Evolutionary conservation across 2,888 invertebrate genomes (phyloP).

Genomic region (Macaria notata): DNA sequence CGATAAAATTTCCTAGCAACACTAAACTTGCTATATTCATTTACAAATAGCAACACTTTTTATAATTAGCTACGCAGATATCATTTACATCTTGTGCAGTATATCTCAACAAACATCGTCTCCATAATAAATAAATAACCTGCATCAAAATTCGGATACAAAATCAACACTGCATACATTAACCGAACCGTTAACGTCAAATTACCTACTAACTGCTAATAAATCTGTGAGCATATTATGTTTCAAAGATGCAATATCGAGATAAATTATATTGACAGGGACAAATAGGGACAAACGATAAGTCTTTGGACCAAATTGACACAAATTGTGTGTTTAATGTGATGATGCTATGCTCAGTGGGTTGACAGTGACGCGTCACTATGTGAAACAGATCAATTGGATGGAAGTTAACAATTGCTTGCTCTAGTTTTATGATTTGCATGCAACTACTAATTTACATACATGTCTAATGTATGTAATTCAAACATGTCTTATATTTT

Average conservation of each 20-base stretch:
- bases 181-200: slow-evolving; percentile 20
- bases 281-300: slow-evolving; percentile 23
- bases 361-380: slow-evolving; percentile 7
- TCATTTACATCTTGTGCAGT: too few relatives aligned
- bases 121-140: background rate
- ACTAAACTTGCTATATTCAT: too few relatives aligned
- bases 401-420: background rate
- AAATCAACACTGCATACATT: slow-evolving; percentile 23
- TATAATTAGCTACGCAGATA: too few relatives aligned
- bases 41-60: too few relatives aligned
- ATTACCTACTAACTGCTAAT: slow-evolving; percentile 9
- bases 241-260: slow-evolving; percentile 23
- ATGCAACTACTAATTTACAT: background rate
- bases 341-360: slow-evolving; percentile 15
- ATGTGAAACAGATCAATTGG: slow-evolving; percentile 22
- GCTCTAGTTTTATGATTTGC: slow-evolving; percentile 8
- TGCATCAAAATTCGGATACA: slow-evolving; percentile 12
- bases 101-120: too few relatives aligned
- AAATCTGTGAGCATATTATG: slow-evolving; percentile 17
- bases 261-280: slow-evolving; percentile 25
- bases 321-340: slow-evolving; percentile 31
- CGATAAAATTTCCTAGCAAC: too few relatives aligned
- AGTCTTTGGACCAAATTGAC: slow-evolving; percentile 25
- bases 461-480: too few relatives aligned
- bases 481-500: too few relatives aligned